A percentile compares a stretch with the other conserved stretches of the same genome.
Evolutionary conservation across 2,797 vertebrate species (phyloP).

Genomic region (Esox lucius): DNA sequence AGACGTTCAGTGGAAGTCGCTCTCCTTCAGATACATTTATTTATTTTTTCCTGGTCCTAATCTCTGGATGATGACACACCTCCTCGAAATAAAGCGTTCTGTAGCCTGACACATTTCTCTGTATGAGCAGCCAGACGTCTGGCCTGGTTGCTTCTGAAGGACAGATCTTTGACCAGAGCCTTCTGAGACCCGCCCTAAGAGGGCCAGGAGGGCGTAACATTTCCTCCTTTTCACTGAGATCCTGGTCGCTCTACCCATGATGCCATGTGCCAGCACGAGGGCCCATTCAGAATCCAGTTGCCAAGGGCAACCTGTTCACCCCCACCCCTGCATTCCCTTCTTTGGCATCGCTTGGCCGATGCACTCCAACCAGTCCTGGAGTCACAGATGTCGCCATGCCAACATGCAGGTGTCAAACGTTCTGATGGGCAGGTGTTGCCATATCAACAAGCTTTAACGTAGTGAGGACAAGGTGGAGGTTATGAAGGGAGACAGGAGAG

Average conservation of each 20-base stretch:
- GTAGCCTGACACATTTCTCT: not conserved
- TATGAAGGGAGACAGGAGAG: conserved; percentile 27
- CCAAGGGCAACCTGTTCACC: conserved; percentile 51
- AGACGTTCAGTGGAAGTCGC: too few species aligned
- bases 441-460: conserved; percentile 36
- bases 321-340: conserved; percentile 25
- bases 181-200: not conserved
- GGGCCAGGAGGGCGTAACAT: conserved; percentile 1
- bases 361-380: conserved; percentile 54
- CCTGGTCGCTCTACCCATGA: conserved; percentile 25
- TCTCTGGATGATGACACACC: too few species aligned
- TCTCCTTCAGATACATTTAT: too few species aligned
- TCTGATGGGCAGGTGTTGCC: conserved; percentile 33
- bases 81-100: too few species aligned
- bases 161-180: not conserved
- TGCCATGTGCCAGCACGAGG: conserved; percentile 30
- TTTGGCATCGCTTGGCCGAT: conserved; percentile 50
- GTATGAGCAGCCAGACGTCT: too few species aligned
- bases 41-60: too few species aligned
- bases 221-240: conserved; percentile 23
- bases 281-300: conserved; percentile 51
- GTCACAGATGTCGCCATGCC: conserved; percentile 64
- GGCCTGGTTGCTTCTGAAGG: too few species aligned
- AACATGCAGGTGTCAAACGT: conserved; percentile 60
- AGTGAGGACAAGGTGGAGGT: not conserved